Evolutionary conservation across 1,140 invertebrate species (phyloP).

Genomic region (Aculops lycopersici): DNA sequence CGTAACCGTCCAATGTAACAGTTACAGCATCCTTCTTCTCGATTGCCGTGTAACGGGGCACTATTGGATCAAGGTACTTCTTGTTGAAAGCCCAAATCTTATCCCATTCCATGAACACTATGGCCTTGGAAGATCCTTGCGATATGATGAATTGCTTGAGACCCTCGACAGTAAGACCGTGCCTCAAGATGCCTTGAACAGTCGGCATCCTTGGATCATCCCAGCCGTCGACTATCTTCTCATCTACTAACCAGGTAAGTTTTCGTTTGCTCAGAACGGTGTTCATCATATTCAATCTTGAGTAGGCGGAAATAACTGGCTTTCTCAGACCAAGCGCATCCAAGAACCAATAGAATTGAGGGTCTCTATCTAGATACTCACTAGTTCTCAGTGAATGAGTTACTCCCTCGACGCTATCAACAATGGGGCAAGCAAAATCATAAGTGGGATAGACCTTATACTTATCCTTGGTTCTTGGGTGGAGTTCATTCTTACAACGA

Average conservation of each 20-base stretch:
- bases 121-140: conserved; percentile 86
- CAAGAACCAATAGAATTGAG: conserved; percentile 88
- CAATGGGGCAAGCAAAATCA: conserved; percentile 97
- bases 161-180: conserved; percentile 87
- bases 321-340: conserved; percentile 51
- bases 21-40: conserved; percentile 25
- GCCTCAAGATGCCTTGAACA: conserved; percentile 66
- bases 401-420: conserved; percentile 81
- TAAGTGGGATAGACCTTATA: conserved; percentile 98
- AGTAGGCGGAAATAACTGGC: conserved; percentile 81
- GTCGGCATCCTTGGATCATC: conserved; percentile 97
- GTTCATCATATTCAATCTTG: conserved; percentile 77
- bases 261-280: conserved; percentile 89
- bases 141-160: conserved; percentile 88
- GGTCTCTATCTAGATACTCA: conserved; percentile 90
- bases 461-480: conserved; percentile 65
- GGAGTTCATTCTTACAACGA: conserved; percentile 74
- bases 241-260: conserved; percentile 80
- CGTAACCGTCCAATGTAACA: conserved; percentile 35
- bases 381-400: conserved; percentile 88
- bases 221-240: conserved; percentile 81
- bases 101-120: conserved; percentile 99
- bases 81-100: conserved; percentile 99
- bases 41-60: conserved; percentile 67
- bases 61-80: conserved; percentile 74